Base-by-base conservation (phyloP, 2,888 invertebrate species). In the Tetrapedia diversipes region DNA sequence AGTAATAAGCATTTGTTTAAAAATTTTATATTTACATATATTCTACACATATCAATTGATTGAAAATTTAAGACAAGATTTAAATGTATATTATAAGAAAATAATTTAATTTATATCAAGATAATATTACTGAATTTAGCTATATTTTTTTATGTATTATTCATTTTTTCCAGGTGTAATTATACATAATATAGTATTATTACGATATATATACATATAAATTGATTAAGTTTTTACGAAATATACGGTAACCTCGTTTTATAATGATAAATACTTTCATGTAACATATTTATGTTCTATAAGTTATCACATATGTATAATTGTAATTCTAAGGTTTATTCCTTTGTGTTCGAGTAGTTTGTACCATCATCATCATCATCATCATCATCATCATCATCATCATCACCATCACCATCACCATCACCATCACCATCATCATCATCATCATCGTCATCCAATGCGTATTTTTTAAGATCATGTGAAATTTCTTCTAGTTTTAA, bases 401-500 rank as follows among this genome's bases (percentile, higher is more conserved):
- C n/a, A n/a, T n/a, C n/a, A n/a, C n/a, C n/a, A n/a, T n/a, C n/a
- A n/a, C n/a, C n/a, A n/a, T n/a, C n/a, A n/a, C n/a, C n/a, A n/a
- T n/a, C n/a, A n/a, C n/a, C n/a, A n/a, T n/a, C n/a, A n/a, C n/a
- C n/a, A n/a, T n/a, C n/a, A n/a, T n/a, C n/a, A n/a, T n/a, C n/a
- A n/a, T n/a, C n/a, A n/a, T n/a, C n/a, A n/a, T n/a, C n/a, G n/a
- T n/a, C n/a, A n/a, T n/a, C n/a, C n/a, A 11, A 22, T 19, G 8
- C 22, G 8, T 68, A 24, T 59, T 22, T 43, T 8, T 3, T 29
- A 11, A 10, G 4, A 14, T 24, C 7, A 8, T 32, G 10, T 3
- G 41, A 8, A 43, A 19, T 34, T 14, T 54, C 72, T 0, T 47
- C 59, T 4, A 83, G 45, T 14, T 67, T 79, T 22, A 89, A 79